phyloP scores from a whole-genome alignment of 2,888 invertebrate species.

The Trichacis sp. region DNA sequence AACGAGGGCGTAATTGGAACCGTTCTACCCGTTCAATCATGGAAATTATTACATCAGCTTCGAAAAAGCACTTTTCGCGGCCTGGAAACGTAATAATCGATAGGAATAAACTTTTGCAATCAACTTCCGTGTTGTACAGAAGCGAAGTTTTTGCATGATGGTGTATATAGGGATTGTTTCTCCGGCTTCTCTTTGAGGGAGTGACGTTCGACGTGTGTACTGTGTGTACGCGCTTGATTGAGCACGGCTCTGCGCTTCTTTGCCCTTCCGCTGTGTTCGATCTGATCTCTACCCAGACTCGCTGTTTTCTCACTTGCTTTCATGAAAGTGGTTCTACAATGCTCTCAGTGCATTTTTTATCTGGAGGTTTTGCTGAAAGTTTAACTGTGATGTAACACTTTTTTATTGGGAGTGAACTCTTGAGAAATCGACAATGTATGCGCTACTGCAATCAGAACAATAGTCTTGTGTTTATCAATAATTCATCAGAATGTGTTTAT shows the following conservation, averaged over 20 bases:
- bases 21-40: constrained; percentile 54
- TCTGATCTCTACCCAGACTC: constrained; percentile 17
- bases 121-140: background rate
- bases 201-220: constrained; percentile 55
- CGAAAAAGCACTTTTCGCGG: constrained; percentile 14
- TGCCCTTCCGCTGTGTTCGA: constrained; percentile 42
- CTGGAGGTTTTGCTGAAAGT: too few relatives aligned
- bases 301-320: constrained; percentile 21
- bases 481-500: too few relatives aligned
- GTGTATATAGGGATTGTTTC: background rate
- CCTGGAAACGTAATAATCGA: constrained; percentile 17
- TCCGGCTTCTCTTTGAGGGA: constrained; percentile 27
- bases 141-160: background rate
- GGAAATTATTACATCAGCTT: constrained; percentile 28
- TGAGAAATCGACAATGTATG: too few relatives aligned
- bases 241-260: constrained; percentile 59
- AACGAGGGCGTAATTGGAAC: constrained; percentile 55
- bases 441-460: too few relatives aligned
- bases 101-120: constrained; percentile 4
- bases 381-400: too few relatives aligned
- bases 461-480: too few relatives aligned
- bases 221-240: constrained; percentile 53
- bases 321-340: constrained; percentile 22
- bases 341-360: constrained; percentile 29
- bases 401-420: too few relatives aligned